Base-by-base conservation (phyloP, 2,888 invertebrate genomes). In the Drosophila macrospina region DNA sequence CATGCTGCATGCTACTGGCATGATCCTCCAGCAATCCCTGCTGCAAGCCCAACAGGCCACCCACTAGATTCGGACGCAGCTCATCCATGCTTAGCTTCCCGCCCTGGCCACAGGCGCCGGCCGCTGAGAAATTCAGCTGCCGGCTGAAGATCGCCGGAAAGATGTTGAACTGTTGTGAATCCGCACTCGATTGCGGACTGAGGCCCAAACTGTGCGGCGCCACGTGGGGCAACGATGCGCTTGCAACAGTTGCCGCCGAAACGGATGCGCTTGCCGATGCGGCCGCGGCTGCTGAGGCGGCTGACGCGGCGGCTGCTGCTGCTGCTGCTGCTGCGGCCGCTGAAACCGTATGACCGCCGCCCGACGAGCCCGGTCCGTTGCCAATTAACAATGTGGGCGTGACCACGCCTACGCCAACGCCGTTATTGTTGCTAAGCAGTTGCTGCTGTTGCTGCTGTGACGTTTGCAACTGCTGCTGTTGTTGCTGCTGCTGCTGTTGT, bases 141-240 rank as follows among this genome's bases (percentile, higher is more conserved):
- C 97, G 94, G 93, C 97, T 97, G 93, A 97, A 97, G 91, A 97
- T 97, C 69, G 97, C 97, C 88, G 97, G 97, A 93, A 97, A 97
- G 90, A 97, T 97, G 93, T 97, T 97, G 93, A 97, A 97, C 76
- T 90, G 90, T 93, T 97, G 97, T 91, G 92, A 92, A 73, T 92
- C 92, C 52, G 91, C 91, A 45, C 91, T 91, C 32, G 92, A 92
- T 69, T 92, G 91, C 30, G 92, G 92, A 84, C 92, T 92, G 11
- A 92, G 76, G 4, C 92, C 92, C 30, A 92, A 74, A 61, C 90
- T 92, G 52, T 90, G 85, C 4, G 91, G 81, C 51, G 84, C 78
- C 67, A 89, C 86, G 69, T 90, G 89, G 13, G 90, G 88, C 57
- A 89, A 67, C 16, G 87, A 81, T 4, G 84, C 76, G 30, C 80